Conservation (phyloP, 2,888 invertebrate species). For the Anticlea derivata region DNA sequence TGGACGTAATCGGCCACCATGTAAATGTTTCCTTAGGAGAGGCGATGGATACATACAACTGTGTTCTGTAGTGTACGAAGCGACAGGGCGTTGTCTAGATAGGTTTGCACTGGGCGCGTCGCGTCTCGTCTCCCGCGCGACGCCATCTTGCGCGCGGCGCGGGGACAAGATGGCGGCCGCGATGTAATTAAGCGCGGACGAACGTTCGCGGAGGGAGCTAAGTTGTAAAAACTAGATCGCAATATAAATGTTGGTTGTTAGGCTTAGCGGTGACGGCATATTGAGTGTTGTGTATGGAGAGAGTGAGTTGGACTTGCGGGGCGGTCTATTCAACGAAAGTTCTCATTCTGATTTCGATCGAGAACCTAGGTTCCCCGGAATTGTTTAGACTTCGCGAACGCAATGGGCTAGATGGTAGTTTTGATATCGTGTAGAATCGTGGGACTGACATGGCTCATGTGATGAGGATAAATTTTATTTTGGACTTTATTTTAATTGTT, state of each 20-base stretch:
- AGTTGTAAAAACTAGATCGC: conserved; percentile 76
- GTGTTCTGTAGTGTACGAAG: conserved; percentile 80
- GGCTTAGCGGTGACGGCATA: conserved; percentile 67
- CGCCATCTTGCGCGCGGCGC: conserved; percentile 29
- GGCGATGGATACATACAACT: conserved; percentile 74
- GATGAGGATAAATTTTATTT: conserved; percentile 75
- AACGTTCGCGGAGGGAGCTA: conserved; percentile 61
- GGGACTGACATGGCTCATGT: conserved; percentile 79
- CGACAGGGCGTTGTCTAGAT: conserved; percentile 76
- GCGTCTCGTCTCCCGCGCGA: conserved; percentile 33
- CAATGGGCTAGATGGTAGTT: conserved; percentile 57
- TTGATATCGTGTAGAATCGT: conserved; percentile 69
- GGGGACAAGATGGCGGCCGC: conserved; percentile 42
- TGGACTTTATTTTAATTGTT: conserved; percentile 44
- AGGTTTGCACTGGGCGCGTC: conserved; percentile 62
- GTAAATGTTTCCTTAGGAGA: conserved; percentile 69
- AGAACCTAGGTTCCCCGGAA: conserved; percentile 19
- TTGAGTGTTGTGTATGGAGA: conserved; percentile 80
- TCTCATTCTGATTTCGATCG: conserved; percentile 24
- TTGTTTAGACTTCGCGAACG: conserved; percentile 37
- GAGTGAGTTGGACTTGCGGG: conserved; percentile 33
- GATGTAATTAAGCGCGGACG: conserved; percentile 55
- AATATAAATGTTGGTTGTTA: conserved; percentile 75
- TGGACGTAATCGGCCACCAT: conserved; percentile 52
- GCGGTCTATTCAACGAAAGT: conserved; percentile 31